Conservation (phyloP, 2,113 vertebrate genomes). For the Mus spicilegus region DNA sequence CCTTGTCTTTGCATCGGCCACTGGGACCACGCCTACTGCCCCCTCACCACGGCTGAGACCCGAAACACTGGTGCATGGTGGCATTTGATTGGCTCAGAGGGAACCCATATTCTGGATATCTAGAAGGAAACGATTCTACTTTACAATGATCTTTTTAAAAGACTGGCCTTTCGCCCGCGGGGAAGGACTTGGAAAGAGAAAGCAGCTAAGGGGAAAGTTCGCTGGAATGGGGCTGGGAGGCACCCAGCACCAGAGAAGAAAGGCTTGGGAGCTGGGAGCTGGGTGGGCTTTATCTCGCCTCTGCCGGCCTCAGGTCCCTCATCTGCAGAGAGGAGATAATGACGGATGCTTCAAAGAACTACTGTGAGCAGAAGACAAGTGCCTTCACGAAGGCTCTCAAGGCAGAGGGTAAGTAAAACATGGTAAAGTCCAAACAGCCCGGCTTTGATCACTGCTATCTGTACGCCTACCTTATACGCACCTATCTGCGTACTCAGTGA, state of each 20-base stretch:
- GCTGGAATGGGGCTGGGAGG: not conserved
- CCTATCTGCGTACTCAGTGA: constrained; percentile 7
- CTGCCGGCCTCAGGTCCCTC: not conserved
- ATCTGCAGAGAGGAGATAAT: not conserved
- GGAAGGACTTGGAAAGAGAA: not conserved
- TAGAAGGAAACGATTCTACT: not conserved
- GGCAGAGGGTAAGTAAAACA: no score
- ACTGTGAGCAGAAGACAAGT: not conserved
- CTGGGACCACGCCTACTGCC: not conserved
- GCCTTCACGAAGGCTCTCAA: rapidly evolving
- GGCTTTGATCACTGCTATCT: not conserved
- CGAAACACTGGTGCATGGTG: not conserved
- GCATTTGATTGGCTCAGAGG: not conserved
- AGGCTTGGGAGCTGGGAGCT: not conserved
- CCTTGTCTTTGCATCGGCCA: not conserved
- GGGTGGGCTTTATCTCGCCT: not conserved
- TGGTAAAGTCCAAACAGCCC: not conserved
- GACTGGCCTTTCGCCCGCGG: not conserved
- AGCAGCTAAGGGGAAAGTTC: not conserved
- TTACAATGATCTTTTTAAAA: not conserved
- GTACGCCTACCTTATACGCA: not conserved
- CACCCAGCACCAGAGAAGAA: not conserved
- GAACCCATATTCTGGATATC: not conserved
- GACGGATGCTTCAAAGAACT: not conserved
- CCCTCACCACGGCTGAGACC: not conserved